Evolutionary conservation across 2,888 invertebrate species (phyloP).

Genomic region (Rhimphoctona megacephalus): DNA sequence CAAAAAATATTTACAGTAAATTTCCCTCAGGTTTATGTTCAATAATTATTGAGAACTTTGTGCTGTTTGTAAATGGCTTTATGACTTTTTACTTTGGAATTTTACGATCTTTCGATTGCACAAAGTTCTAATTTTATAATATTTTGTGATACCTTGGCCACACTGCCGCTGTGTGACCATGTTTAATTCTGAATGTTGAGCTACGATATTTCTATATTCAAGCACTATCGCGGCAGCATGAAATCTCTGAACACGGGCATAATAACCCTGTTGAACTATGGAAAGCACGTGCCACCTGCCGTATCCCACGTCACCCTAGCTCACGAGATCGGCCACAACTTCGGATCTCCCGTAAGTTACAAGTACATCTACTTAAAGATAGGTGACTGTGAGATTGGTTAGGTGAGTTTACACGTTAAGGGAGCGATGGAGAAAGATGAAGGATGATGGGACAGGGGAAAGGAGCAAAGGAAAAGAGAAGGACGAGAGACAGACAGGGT

Average conservation of each 20-base stretch:
- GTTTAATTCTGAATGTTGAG: constrained; percentile 11
- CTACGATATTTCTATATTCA: constrained; percentile 79
- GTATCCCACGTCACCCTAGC: constrained; percentile 98
- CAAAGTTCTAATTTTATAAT: neutral
- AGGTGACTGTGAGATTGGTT: constrained; percentile 54
- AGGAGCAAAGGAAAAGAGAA: constrained; percentile 6
- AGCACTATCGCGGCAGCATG: constrained; percentile 96
- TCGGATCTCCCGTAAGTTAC: constrained; percentile 95
- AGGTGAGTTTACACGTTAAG: constrained; percentile 47
- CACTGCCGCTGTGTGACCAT: neutral
- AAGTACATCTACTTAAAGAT: constrained; percentile 67
- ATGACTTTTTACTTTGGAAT: neutral
- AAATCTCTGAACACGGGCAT: constrained; percentile 98
- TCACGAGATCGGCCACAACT: constrained; percentile 99
- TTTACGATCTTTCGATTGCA: neutral
- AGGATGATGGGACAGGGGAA: neutral
- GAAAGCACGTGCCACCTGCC: constrained; percentile 97
- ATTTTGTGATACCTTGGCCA: neutral
- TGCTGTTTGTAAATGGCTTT: neutral
- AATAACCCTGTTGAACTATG: constrained; percentile 99
- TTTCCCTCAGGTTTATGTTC: neutral
- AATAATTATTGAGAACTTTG: neutral
- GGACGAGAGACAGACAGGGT: constrained; percentile 13
- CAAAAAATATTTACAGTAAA: neutral
- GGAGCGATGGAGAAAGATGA: constrained; percentile 23